A percentile compares a stretch with the other conserved stretches of the same genome.
phyloP scores from a whole-genome alignment of 2,797 vertebrate species.

The Trachops cirrhosus region DNA sequence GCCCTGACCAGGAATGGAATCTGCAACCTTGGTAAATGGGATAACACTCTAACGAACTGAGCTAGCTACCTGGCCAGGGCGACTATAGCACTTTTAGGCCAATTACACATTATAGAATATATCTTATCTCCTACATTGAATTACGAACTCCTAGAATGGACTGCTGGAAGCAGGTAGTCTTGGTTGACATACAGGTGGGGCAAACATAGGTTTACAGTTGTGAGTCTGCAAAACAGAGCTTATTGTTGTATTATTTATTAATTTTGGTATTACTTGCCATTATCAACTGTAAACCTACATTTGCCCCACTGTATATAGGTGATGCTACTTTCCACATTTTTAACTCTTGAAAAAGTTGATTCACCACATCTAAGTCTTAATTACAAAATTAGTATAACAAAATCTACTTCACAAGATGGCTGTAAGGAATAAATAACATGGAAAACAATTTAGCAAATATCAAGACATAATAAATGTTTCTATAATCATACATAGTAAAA shows the following conservation, averaged over 20 bases:
- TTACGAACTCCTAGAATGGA: not conserved
- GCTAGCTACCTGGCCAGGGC: too few species aligned
- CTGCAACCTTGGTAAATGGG: too few species aligned
- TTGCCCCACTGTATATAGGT: not conserved
- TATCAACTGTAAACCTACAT: not conserved
- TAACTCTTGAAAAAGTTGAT: not conserved
- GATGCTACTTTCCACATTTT: not conserved
- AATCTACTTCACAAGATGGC: not conserved
- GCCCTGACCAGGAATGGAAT: too few species aligned
- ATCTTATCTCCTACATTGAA: not conserved
- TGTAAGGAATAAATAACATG: not conserved
- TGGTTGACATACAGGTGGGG: not conserved
- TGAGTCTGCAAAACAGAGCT: not conserved
- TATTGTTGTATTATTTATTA: not conserved
- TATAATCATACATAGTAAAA: not conserved
- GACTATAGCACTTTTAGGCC: not conserved
- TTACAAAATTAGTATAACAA: slow-evolving; percentile 13
- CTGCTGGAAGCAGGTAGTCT: not conserved
- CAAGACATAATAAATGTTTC: not conserved
- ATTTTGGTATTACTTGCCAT: not conserved
- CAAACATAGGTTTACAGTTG: not conserved
- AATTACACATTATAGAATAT: not conserved
- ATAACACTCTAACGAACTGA: too few species aligned
- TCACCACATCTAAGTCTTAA: slow-evolving; percentile 6
- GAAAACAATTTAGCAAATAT: slow-evolving; percentile 24